Evolutionary conservation across 2,888 invertebrate species (phyloP), one percentile per base, ranked within the genome.

Genomic region (Biston betularia): DNA sequence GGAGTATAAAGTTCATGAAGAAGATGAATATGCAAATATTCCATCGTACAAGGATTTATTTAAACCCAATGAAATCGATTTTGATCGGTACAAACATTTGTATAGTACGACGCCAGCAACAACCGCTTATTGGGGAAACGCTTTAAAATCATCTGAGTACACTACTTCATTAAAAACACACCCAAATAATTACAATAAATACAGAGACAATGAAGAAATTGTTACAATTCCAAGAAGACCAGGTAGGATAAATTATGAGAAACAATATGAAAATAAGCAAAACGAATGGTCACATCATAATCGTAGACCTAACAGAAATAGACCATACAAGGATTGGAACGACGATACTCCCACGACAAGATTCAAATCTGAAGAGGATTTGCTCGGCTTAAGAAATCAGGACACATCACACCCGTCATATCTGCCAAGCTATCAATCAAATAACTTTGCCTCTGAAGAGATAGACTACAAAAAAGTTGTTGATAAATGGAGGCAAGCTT

Each of bases 331-430:
- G 63, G 89, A 90, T 63, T 91, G 90, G 90, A 80, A 77, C 42
- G 87, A 85, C 75, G 89, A 92, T 69, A 76, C 79, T 52, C 72
- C 80, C 33, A 82, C 79, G 42, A 88, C 80, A 24, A 83, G 88
- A 75, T 93, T 87, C 69, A 92, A 92, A 75, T 87, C 89, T 0
- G 93, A 93, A 79, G 93, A 93, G 77, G 93, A 93, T 80, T 84
- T 93, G 63, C 73, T 93, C 59, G 93, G 86, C 24, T 80, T 93
- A 8, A 84, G 93, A 79, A 93, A 88, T 58, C 91, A 89, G 46
- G 93, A 93, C 62, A 88, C 91, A 0, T 86, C 88, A 14, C 89
- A 89, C 65, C 87, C 90, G 10, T 84, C 88, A 2, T 88, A 92
- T 73, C 76, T 89, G 65, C 89, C 90, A 14, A 79, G 83, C 34